Evolutionary conservation across 53 echinoderm and acorn worm genomes (phyloP).

Genomic region (Actinopyga echinites): DNA sequence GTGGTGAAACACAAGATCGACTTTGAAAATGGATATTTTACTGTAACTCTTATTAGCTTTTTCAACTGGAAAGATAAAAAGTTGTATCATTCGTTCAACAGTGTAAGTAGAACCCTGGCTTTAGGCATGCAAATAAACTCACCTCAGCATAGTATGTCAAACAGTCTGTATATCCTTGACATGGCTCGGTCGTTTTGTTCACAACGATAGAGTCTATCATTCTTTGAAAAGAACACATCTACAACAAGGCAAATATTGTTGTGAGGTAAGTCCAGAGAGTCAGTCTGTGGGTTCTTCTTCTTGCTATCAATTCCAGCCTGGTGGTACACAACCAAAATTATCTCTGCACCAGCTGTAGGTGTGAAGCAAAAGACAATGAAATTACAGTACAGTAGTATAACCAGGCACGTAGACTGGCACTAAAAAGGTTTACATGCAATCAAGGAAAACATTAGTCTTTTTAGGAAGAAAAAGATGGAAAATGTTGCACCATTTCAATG

Average conservation of each 20-base stretch:
- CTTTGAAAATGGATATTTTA: no score
- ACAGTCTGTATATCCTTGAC: constrained; percentile 65
- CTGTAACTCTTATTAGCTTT: no score
- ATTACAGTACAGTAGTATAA: background rate
- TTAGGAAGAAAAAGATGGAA: no score
- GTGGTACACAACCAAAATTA: constrained; percentile 76
- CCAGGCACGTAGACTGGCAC: background rate
- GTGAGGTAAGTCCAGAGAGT: constrained; percentile 60
- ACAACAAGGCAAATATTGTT: constrained; percentile 79
- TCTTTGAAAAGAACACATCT: constrained; percentile 76
- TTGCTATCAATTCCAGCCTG: constrained; percentile 46
- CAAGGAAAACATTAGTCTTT: no score
- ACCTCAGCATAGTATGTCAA: constrained; percentile 75
- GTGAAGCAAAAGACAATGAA: background rate
- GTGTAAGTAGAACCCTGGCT: no score
- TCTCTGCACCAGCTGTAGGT: constrained; percentile 71
- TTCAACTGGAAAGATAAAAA: no score
- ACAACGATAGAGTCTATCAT: constrained; percentile 70
- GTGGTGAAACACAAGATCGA: no score
- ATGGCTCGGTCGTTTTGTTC: constrained; percentile 81
- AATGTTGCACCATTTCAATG: no score
- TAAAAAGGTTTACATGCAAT: no score
- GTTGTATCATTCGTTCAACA: no score
- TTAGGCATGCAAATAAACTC: background rate
- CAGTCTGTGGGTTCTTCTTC: constrained; percentile 76